Evolutionary conservation across 2,113 vertebrate genomes (phyloP), one percentile per base, ranked within the genome.

Genomic region (Danionella cerebrum): DNA sequence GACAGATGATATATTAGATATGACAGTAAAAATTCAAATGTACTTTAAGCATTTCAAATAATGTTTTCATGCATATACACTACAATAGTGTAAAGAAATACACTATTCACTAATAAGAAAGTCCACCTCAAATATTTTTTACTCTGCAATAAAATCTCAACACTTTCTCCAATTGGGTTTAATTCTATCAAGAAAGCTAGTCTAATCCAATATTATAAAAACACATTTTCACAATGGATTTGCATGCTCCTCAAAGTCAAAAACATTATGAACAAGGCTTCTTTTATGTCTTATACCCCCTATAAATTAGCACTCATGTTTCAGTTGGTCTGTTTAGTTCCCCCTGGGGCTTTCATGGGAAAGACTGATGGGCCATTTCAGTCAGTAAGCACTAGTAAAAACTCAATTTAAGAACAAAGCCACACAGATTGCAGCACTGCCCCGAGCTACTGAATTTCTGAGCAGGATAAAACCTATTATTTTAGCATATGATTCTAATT

Each of bases 401-500:
- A 74, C 70, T 75, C 66, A 38, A 64, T 68, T 74, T 65, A 27
- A 60, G 59, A 48, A 45, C 35, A 38, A 50, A 73, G 31, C 45
- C 47, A 24, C 76, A 76, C 21, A 86, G 83, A 87, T 84, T 85
- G 83, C 86, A 78, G 75, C 82, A 85, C 59, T 18, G 85, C 87
- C 88, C 78, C 64, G 18, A 85, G 87, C 79, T 64, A 82, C 70
- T 80, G 82, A 82, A 86, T 88, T 84, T 45, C 18, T 84, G 76
- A 84, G 85, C 83, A 78, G 79, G 76, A 80, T 79, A 74, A 72
- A 35, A 57, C 82, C 82, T 83, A 83, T 86, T 84, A 82, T 85
- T 83, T 80, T 65, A 74, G 60, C 84, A 88, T 85, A 79, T 85
- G 85, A 88, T 80, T 87, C 83, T 86, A 86, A 88, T 89, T 84